Evolutionary conservation across 2,888 invertebrate genomes (phyloP).

Genomic region (Drosophila longiperda): DNA sequence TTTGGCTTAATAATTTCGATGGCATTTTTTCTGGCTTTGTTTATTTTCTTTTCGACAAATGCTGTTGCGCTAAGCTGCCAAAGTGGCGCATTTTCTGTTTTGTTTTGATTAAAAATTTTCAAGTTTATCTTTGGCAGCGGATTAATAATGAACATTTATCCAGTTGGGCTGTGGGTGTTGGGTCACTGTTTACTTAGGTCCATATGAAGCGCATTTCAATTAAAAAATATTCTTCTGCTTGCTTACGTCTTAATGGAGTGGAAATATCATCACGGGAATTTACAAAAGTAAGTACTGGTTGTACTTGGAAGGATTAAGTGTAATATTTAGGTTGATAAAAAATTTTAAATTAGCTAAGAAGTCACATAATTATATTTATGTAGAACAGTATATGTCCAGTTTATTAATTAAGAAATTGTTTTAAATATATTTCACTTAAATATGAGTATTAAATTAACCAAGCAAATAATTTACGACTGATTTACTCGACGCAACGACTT

Average conservation of each 20-base stretch:
- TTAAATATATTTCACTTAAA: no score
- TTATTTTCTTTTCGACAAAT: slow-evolving; percentile 70
- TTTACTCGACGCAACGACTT: no score
- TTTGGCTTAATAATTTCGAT: slow-evolving; percentile 71
- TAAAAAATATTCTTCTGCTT: slow-evolving; percentile 62
- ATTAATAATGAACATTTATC: slow-evolving; percentile 75
- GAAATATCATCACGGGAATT: slow-evolving; percentile 7
- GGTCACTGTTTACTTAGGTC: slow-evolving; percentile 72
- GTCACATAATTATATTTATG: not conserved
- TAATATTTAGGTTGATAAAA: not conserved
- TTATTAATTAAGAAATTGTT: no score
- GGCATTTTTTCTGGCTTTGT: slow-evolving; percentile 56
- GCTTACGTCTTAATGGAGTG: slow-evolving; percentile 27
- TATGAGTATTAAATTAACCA: no score
- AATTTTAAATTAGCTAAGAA: not conserved
- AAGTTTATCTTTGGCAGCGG: slow-evolving; percentile 79
- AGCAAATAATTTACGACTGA: no score
- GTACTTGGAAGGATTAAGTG: not conserved
- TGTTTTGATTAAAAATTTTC: slow-evolving; percentile 73
- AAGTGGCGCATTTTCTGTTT: slow-evolving; percentile 76
- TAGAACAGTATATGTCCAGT: no score
- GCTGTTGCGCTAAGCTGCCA: slow-evolving; percentile 68
- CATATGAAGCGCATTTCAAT: slow-evolving; percentile 67
- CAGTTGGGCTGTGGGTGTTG: slow-evolving; percentile 25
- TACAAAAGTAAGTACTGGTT: no score